Evolutionary conservation across 2,888 invertebrate species (phyloP).

Genomic region (Neria commutata): DNA sequence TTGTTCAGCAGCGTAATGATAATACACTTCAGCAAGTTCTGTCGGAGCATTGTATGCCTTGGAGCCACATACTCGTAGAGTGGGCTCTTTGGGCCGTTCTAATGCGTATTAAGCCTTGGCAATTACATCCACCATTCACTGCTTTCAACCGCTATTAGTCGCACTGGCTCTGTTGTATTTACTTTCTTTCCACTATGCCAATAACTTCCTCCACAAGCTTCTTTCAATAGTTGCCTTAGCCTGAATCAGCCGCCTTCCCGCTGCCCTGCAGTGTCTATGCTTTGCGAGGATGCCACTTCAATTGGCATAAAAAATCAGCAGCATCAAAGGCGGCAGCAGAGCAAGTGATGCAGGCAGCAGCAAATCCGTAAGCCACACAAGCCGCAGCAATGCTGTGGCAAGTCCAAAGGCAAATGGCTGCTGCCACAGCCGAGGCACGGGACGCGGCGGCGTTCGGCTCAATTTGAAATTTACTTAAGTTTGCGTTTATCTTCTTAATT

Average conservation of each 20-base stretch:
- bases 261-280: not conserved
- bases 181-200: not conserved
- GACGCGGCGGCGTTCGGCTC: not conserved
- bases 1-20: too few species aligned
- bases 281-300: not conserved
- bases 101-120: slow-evolving; percentile 12
- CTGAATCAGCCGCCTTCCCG: not conserved
- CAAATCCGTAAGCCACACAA: not conserved
- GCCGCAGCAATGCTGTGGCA: too few species aligned
- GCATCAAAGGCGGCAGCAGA: not conserved
- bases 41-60: too few species aligned
- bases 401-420: too few species aligned
- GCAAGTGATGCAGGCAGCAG: not conserved
- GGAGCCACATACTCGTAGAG: too few species aligned
- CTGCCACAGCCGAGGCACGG: too few species aligned
- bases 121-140: slow-evolving; percentile 11
- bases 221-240: too few species aligned
- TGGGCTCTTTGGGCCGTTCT: too few species aligned
- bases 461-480: slow-evolving; percentile 1
- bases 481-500: slow-evolving; percentile 4
- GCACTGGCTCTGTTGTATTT: not conserved
- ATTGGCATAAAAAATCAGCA: not conserved
- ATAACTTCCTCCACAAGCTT: too few species aligned
- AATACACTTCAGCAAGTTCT: too few species aligned
- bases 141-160: slow-evolving; percentile 5